Percentiles rank a stretch among this genome's conserved stretches.
These are phyloP conservation scores for Sparidentex hasta DNA, from an alignment of 2,797 vertebrate genomes.

Conservation along the genomic window DNA sequence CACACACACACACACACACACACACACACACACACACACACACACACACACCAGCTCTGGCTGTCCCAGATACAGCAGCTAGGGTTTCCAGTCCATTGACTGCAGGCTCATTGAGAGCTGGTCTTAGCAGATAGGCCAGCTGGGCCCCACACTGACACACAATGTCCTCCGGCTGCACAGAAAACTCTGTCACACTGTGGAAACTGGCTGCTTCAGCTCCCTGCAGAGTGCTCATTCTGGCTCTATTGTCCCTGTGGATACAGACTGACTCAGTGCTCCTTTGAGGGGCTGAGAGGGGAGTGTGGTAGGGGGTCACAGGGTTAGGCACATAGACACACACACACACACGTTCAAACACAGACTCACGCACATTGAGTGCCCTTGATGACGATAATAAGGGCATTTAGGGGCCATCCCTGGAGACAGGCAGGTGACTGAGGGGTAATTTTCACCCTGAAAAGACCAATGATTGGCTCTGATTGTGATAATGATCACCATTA, in stretches of 20 bases:
- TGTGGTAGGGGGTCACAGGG: conserved; percentile 65
- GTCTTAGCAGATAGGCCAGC: conserved; percentile 85
- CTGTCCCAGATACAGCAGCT: conserved; percentile 80
- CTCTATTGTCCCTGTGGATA: conserved; percentile 77
- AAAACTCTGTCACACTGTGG: conserved; percentile 67
- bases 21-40: conserved; percentile 48
- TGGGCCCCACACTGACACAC: conserved; percentile 82
- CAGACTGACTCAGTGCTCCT: conserved; percentile 72
- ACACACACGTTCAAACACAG: conserved; percentile 31
- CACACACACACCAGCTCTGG: conserved; percentile 72
- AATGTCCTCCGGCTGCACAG: conserved; percentile 78
- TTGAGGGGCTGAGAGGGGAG: conserved; percentile 62
- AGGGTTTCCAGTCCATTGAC: conserved; percentile 83
- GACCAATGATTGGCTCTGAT: conserved; percentile 85
- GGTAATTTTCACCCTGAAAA: conserved; percentile 86
- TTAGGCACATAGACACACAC: conserved; percentile 62
- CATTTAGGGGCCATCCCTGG: conserved; percentile 82
- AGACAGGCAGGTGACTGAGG: conserved; percentile 84
- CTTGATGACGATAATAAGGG: conserved; percentile 85
- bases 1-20: conserved; percentile 57
- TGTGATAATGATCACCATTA: conserved; percentile 86
- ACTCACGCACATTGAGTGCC: conserved; percentile 64
- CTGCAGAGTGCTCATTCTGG: conserved; percentile 69
- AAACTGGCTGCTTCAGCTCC: conserved; percentile 75
- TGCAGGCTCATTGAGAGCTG: conserved; percentile 82